Base-by-base conservation (phyloP, 2,888 invertebrate species). In the Thera britannica region DNA sequence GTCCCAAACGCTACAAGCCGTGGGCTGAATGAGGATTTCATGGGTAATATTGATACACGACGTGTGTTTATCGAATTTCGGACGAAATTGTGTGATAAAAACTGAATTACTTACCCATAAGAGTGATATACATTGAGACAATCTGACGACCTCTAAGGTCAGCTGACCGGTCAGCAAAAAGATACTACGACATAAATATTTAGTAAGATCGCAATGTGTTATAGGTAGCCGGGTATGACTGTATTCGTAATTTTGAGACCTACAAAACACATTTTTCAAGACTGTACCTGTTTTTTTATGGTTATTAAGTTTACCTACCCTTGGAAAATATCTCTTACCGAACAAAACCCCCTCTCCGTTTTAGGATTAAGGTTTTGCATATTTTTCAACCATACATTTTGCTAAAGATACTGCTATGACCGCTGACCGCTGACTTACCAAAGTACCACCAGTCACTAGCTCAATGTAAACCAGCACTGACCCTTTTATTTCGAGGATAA, bases 1-100 rank as follows among this genome's bases (percentile, higher is more conserved):
- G 70, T 65, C 75, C 72, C 72, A 67, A 72, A 75, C 71, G 72
- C 72, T 67, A 71, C 68, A 74, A 77, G 79, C 72, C 72, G 75
- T 75, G 70, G 73, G 71, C 52, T 62, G 71, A 72, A 67, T 73
- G 71, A 65, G 68, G 65, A 71, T 70, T 62, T 71, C 58, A 59
- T 71, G 69, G 70, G 70, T 74, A 55, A 65, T 71, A 74, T 75
- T 70, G 72, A 68, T 72, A 64, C 66, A 67, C 38, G 58, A n/a
- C 35, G 12, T 52, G n/a, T 23, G 35, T 36, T 55, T 54, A 54
- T 34, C 34, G 12, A 51, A 23, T 7, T 51, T 51, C 3, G 23
- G 51, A 51, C 51, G 12, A 51, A 5, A 51, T 51, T 49, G 2
- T 12, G 49, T 12, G 7, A 51, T 51, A 51, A 48, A 58, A 58